Percentiles rank a stretch among this genome's conserved stretches.
Evolutionary conservation across 2,113 vertebrate genomes (phyloP).

Genomic region (Indri indri): DNA sequence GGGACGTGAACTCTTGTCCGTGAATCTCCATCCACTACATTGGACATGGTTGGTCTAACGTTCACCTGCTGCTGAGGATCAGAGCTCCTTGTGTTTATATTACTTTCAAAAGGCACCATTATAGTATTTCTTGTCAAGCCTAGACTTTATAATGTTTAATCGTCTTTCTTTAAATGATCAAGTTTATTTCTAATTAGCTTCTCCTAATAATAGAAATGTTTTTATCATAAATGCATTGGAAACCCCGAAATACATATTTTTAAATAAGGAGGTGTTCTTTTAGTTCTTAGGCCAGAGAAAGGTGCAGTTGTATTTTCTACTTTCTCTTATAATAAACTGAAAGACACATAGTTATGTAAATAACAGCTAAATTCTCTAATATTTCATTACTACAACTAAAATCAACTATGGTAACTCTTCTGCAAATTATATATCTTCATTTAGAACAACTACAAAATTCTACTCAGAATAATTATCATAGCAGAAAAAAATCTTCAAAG

Average conservation of each 20-base stretch:
- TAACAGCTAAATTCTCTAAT: not conserved
- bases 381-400: not conserved
- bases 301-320: not conserved
- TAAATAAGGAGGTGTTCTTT: not conserved
- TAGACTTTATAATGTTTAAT: not conserved
- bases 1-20: not conserved
- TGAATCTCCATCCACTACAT: no score
- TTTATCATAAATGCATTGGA: not conserved
- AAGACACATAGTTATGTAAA: not conserved
- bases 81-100: no score
- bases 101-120: no score
- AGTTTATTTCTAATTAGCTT: not conserved
- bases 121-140: not conserved
- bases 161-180: not conserved
- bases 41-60: no score
- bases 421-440: not conserved
- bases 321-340: not conserved
- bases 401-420: not conserved
- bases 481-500: constrained; percentile 28
- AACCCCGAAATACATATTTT: not conserved
- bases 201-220: not conserved
- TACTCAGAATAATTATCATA: not conserved
- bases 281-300: not conserved
- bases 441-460: not conserved
- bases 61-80: no score